These are phyloP conservation scores for Clupea harengus DNA, from an alignment of 2,113 vertebrate species.

Conservation along the genomic window DNA sequence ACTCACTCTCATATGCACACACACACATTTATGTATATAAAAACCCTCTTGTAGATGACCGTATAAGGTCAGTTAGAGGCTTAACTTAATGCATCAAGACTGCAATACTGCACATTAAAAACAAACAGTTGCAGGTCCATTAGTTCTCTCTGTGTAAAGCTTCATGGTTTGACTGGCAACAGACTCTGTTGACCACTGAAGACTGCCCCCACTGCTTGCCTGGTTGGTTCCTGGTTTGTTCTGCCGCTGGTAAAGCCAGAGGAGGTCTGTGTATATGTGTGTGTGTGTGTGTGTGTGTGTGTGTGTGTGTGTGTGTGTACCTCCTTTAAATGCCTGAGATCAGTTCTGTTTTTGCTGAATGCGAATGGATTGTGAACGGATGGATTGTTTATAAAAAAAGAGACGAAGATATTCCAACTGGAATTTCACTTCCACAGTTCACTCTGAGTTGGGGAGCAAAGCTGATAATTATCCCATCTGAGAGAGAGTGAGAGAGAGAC, in stretches of 20 bases:
- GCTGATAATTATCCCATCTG: background rate
- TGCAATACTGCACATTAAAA: background rate
- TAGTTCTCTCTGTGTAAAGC: background rate
- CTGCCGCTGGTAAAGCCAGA: background rate
- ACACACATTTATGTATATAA: no score
- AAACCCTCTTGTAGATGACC: background rate
- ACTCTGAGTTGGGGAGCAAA: background rate
- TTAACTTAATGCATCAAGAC: background rate
- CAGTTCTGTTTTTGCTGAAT: background rate
- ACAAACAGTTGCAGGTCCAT: background rate
- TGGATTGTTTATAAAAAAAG: background rate
- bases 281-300: conserved; percentile 10
- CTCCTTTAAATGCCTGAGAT: no score
- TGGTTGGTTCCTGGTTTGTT: background rate
- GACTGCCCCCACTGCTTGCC: background rate
- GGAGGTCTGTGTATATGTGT: background rate
- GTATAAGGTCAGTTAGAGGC: background rate
- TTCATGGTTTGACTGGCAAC: background rate
- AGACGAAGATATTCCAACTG: background rate
- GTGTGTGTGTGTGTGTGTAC: conserved; percentile 9
- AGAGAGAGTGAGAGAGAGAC: background rate
- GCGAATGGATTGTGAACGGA: background rate
- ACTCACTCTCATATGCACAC: no score
- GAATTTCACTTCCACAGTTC: background rate
- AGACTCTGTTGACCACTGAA: background rate